Evolutionary conservation across 1,140 invertebrate species (phyloP).

Genomic region (Platorchestia sp.): DNA sequence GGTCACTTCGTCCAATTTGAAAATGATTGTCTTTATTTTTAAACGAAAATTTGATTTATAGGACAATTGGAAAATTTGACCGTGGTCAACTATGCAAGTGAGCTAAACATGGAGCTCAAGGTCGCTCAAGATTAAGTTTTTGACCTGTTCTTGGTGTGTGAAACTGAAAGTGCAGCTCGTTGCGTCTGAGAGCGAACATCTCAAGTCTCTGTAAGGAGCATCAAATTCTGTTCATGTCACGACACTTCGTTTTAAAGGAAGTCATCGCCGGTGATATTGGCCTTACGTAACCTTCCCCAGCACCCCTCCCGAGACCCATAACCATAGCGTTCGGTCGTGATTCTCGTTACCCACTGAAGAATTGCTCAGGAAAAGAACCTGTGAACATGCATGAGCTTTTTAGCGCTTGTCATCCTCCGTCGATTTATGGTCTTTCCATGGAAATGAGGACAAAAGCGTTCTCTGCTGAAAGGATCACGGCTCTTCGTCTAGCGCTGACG

Average conservation of each 20-base stretch:
- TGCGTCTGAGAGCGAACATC: not conserved
- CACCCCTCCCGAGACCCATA: not conserved
- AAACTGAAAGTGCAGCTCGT: conserved; percentile 31
- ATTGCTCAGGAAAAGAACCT: conserved; percentile 35
- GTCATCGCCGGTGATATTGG: conserved; percentile 14
- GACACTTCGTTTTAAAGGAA: conserved; percentile 39
- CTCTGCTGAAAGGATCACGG: not conserved
- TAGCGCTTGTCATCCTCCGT: conserved; percentile 40
- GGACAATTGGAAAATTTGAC: not conserved
- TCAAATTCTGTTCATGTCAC: not conserved
- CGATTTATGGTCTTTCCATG: conserved; percentile 41
- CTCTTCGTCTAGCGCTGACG: not conserved
- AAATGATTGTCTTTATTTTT: not conserved
- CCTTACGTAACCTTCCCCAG: conserved; percentile 24
- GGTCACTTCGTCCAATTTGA: not conserved
- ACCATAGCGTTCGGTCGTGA: conserved; percentile 42
- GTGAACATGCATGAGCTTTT: conserved; percentile 49
- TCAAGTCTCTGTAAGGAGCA: conserved; percentile 3
- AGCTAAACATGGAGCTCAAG: not conserved
- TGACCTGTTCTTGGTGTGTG: conserved; percentile 20
- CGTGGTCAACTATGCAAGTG: not conserved
- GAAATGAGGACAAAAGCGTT: conserved; percentile 48
- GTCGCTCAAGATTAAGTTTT: not conserved
- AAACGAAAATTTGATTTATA: not conserved
- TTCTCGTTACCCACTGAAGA: conserved; percentile 46